These are phyloP conservation scores for human DNA, from an alignment of 2,113 vertebrate genomes.

Conservation along the genomic window GRCh38 chr4:168283501-168284000, in stretches of 20 bases:
- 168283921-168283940: not conserved
- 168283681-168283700: not conserved
- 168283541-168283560: conserved; percentile 68
- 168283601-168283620: conserved; percentile 48
- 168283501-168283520: conserved; percentile 70
- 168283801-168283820: not conserved
- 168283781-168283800: not conserved
- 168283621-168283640: not conserved
- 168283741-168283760: not conserved
- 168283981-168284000: not conserved
- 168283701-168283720: not conserved
- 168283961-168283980: not conserved
- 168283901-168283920: not conserved
- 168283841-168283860: not conserved
- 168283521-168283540: conserved; percentile 70
- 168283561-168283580: conserved; percentile 45
- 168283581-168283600: not conserved
- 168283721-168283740: not conserved
- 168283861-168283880: not conserved
- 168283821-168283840: not conserved
- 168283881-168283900: not conserved
- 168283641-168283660: not conserved
- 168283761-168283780: not conserved
- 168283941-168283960: not conserved
- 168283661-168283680: not conserved